Conservation (phyloP, 2,113 vertebrate genomes). For the Eolophus roseicapilla region DNA sequence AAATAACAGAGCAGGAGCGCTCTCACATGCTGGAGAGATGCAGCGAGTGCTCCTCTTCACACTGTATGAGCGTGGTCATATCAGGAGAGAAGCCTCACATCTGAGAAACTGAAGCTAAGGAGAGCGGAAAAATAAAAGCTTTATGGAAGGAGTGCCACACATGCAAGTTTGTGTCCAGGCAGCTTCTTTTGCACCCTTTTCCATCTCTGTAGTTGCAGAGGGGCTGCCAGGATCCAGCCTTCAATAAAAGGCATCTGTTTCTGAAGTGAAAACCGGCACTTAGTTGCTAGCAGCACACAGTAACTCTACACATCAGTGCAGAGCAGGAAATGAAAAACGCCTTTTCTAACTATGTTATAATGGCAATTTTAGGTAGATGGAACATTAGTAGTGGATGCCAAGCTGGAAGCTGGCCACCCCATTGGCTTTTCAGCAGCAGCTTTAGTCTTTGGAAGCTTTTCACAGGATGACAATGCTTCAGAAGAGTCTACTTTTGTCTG, state of each 20-base stretch:
- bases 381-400: slow-evolving; percentile 35
- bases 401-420: slow-evolving; percentile 40
- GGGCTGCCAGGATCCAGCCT: background rate
- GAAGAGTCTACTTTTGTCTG: slow-evolving; percentile 23
- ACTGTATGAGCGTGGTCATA: accelerated
- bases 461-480: slow-evolving; percentile 18
- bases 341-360: slow-evolving; percentile 51
- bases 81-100: background rate
- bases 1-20: background rate
- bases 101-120: background rate
- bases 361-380: slow-evolving; percentile 52
- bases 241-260: slow-evolving; percentile 33
- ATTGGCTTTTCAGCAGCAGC: slow-evolving; percentile 30
- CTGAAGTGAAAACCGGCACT: slow-evolving; percentile 4
- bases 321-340: slow-evolving; percentile 44
- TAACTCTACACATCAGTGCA: slow-evolving; percentile 6
- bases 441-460: slow-evolving; percentile 44
- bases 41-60: background rate
- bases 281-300: slow-evolving; percentile 5
- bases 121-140: background rate
- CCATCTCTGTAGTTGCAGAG: background rate
- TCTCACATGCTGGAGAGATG: background rate
- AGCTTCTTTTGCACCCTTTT: slow-evolving; percentile 7
- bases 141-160: background rate
- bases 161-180: background rate